phyloP scores from a whole-genome alignment of 2,113 vertebrate species.

The Scortum barcoo region DNA sequence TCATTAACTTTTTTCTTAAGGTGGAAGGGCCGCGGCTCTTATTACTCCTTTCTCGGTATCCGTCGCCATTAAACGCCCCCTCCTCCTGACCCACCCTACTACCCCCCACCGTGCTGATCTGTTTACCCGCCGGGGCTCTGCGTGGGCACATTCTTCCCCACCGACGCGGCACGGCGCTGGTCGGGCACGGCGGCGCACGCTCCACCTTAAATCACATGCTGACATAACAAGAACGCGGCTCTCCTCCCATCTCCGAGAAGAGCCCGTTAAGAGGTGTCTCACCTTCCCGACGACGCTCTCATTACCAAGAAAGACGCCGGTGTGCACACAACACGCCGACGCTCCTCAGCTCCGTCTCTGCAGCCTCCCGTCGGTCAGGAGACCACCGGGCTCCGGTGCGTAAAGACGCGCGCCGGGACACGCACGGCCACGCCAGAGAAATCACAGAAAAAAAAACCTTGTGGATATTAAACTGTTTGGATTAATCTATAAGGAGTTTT shows the following conservation, averaged over 20 bases:
- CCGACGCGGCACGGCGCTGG: neutral
- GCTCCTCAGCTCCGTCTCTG: conserved; percentile 16
- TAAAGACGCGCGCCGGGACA: conserved; percentile 17
- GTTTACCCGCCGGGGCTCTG: conserved; percentile 4
- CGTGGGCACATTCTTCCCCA: conserved; percentile 38
- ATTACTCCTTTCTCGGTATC: neutral
- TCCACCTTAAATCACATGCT: conserved; percentile 85
- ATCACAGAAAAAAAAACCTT: neutral
- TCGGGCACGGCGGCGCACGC: neutral
- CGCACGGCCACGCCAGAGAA: conserved; percentile 5
- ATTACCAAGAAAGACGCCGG: conserved; percentile 42
- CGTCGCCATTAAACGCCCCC: neutral
- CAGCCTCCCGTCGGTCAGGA: conserved; percentile 49
- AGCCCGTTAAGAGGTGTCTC: conserved; percentile 74
- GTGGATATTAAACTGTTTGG: conserved; percentile 70
- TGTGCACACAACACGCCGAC: conserved; percentile 7
- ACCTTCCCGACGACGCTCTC: conserved; percentile 58
- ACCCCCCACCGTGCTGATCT: too few species aligned
- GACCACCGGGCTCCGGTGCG: conserved; percentile 18
- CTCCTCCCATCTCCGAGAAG: conserved; percentile 77
- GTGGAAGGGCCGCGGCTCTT: conserved; percentile 66
- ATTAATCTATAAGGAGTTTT: conserved; percentile 39
- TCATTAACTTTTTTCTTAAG: conserved; percentile 77
- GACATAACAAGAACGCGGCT: conserved; percentile 75
- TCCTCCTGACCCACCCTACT: too few species aligned